Percentiles rank a stretch among this genome's conserved stretches.
Conservation (phyloP, 2,888 invertebrate genomes). For the Eristalis pertinax region DNA sequence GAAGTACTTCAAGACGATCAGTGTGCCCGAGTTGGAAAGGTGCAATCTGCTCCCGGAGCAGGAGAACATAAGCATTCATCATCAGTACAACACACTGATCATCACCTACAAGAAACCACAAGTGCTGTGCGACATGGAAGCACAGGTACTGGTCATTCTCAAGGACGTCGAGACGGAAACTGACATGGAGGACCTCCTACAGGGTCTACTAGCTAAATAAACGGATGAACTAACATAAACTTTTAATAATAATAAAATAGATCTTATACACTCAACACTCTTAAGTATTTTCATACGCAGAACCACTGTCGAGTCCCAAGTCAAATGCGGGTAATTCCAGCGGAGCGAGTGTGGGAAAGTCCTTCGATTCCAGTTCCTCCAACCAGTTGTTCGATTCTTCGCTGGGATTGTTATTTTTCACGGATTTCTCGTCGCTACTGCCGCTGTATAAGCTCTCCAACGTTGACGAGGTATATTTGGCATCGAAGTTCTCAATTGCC, state of each 20-base stretch:
- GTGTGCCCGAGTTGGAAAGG: conserved; percentile 87
- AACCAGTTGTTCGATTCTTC: conserved; percentile 42
- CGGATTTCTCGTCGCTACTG: background rate
- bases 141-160: conserved; percentile 81
- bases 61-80: conserved; percentile 85
- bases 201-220: conserved; percentile 78
- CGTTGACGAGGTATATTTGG: conserved; percentile 74
- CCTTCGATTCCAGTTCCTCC: conserved; percentile 67
- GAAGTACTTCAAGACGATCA: conserved; percentile 89
- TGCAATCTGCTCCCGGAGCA: conserved; percentile 85
- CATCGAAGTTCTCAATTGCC: conserved; percentile 78
- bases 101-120: conserved; percentile 90
- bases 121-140: conserved; percentile 87
- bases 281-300: conserved; percentile 32
- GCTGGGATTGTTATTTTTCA: conserved; percentile 1
- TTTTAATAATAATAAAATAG: conserved; percentile 35
- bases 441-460: conserved; percentile 8
- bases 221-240: conserved; percentile 32
- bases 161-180: conserved; percentile 81
- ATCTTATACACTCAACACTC: background rate
- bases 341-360: conserved; percentile 78
- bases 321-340: conserved; percentile 79
- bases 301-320: conserved; percentile 73
- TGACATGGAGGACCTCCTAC: conserved; percentile 79
- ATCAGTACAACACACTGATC: conserved; percentile 90